These are phyloP conservation scores for Gopherus flavomarginatus DNA, from an alignment of 2,113 vertebrate genomes.

Conservation along the genomic window DNA sequence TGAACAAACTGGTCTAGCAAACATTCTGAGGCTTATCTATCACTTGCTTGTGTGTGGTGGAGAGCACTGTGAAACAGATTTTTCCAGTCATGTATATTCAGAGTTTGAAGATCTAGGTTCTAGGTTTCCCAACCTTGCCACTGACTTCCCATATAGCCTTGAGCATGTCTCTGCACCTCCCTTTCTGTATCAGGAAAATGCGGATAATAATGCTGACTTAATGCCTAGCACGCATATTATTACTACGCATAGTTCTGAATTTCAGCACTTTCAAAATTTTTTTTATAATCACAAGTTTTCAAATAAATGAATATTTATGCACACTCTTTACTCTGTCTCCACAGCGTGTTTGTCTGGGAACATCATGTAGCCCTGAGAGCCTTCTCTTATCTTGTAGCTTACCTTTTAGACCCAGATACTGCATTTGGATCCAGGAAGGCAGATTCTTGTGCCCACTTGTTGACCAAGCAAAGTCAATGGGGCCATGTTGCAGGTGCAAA, in stretches of 20 bases:
- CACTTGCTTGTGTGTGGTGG: not conserved
- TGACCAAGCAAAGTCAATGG: not conserved
- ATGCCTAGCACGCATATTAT: not conserved
- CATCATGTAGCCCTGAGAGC: not conserved
- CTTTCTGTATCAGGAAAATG: not conserved
- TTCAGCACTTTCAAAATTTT: not conserved
- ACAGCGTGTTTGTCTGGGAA: not conserved
- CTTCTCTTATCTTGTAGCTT: rapidly evolving
- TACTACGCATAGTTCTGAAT: not conserved
- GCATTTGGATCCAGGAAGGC: rapidly evolving
- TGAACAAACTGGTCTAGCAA: not conserved
- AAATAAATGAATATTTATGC: not conserved
- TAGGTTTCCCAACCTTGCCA: not conserved
- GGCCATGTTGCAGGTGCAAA: not conserved
- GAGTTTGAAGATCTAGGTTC: not conserved
- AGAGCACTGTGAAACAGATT: not conserved
- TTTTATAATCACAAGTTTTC: not conserved
- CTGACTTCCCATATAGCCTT: not conserved
- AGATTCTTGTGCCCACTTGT: not conserved
- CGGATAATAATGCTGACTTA: not conserved
- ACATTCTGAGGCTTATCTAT: not conserved
- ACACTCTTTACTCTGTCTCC: not conserved
- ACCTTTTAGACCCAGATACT: not conserved
- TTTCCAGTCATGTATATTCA: not conserved
- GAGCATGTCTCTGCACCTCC: not conserved